Base-by-base conservation (phyloP, 2,797 vertebrate species). In the Enteromius paludinosus region DNA sequence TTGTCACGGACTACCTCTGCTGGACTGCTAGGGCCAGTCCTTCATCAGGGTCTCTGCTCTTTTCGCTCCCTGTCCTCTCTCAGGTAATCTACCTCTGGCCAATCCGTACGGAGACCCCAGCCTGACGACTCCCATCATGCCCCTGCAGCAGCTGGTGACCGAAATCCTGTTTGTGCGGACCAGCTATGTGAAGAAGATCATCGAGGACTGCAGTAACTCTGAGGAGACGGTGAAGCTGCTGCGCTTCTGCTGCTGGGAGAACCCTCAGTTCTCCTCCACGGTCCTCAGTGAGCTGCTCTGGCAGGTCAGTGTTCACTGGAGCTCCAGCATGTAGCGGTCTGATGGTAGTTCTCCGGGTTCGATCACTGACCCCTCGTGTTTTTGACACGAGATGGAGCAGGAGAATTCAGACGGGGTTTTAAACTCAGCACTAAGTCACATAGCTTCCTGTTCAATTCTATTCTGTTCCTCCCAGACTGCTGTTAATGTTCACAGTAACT, bases 221-320 rank as follows among this genome's bases (percentile, higher is more conserved):
- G 98, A 99, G 87, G 98, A 99, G 92, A 99, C 98, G 0, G 96
- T 99, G 88, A 99, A 99, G 89, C 91, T 99, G 85, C 96, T 99
- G 90, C 97, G 98, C 87, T 99, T 99, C 94, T 98, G 97, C 94
- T 99, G 98, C 93, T 99, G 98, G 98, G 98, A 99, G 90, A 99
- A 99, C 94, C 98, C 98, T 77, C 97, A 98, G 91, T 99, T 99
- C 87, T 99, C 98, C 86, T 99, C 98, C 88, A 99, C 97, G 78
- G 98, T 99, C 87, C 96, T 99, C 87, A 97, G 97, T 90, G 98
- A 99, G 91, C 96, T 99, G 80, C 97, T 99, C 86, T 99, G 98
- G 98, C 98, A 99, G 98, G 98, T 99, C 28, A 61, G 52, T 10
- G 9, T n/a, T 10, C 10, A 54, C 20, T 10, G n/a, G 20, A n/a